These are phyloP conservation scores for Drosophila pseudoananassae DNA, from an alignment of 1,140 invertebrate genomes.

Conservation along the genomic window DNA sequence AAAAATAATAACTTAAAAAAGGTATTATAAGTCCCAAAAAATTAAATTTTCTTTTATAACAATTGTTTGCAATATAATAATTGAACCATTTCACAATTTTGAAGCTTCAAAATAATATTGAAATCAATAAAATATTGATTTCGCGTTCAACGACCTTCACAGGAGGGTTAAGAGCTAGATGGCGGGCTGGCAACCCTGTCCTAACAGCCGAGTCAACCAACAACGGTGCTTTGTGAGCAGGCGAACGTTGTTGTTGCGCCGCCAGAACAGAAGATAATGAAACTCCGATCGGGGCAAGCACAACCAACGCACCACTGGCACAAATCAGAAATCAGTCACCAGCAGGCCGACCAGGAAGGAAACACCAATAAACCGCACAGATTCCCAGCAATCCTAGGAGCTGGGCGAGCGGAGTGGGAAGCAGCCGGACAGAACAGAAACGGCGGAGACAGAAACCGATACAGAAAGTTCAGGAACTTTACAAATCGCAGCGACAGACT, in stretches of 20 bases:
- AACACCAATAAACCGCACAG: not conserved
- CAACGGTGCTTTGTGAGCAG: slow-evolving; percentile 31
- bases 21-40: no score
- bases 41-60: no score
- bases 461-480: slow-evolving; percentile 1
- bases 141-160: not conserved
- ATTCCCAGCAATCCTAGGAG: not conserved
- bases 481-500: not conserved
- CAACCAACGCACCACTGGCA: slow-evolving; percentile 13
- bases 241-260: slow-evolving; percentile 20
- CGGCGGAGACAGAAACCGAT: not conserved
- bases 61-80: no score
- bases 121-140: not conserved
- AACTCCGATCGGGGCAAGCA: slow-evolving; percentile 28
- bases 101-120: no score
- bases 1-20: no score
- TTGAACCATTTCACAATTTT: no score
- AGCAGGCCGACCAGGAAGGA: slow-evolving; percentile 1
- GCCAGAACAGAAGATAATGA: slow-evolving; percentile 29
- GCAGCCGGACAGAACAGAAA: not conserved
- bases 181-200: slow-evolving; percentile 10
- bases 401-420: not conserved
- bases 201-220: not conserved
- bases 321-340: not conserved
- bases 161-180: not conserved